These are phyloP conservation scores for Amphiprion ocellaris DNA, from an alignment of 2,113 vertebrate species.

Conservation along the genomic window DNA sequence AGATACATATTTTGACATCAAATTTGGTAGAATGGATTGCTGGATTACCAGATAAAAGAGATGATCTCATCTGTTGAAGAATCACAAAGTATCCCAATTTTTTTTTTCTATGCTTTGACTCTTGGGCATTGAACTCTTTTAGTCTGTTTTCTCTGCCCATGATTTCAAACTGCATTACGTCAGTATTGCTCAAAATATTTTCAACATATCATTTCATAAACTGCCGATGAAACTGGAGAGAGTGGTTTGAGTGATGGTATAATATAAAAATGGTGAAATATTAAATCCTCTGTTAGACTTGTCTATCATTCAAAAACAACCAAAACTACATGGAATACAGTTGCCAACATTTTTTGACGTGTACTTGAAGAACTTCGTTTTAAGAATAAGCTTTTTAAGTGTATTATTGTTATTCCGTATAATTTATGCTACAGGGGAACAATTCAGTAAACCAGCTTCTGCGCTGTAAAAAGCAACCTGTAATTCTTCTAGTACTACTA, in stretches of 20 bases:
- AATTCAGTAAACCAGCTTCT: constrained; percentile 62
- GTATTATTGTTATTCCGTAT: constrained; percentile 21
- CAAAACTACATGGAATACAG: constrained; percentile 44
- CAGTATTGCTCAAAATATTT: constrained; percentile 40
- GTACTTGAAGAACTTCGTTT: constrained; percentile 57
- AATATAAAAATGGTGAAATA: constrained; percentile 12
- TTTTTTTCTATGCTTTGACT: constrained; percentile 14
- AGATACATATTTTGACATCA: neutral
- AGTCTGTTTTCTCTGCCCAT: constrained; percentile 4
- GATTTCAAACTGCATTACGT: constrained; percentile 43
- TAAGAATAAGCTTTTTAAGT: constrained; percentile 43
- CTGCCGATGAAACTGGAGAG: neutral
- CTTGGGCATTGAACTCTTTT: neutral
- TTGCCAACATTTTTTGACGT: constrained; percentile 42
- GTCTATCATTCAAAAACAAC: constrained; percentile 22
- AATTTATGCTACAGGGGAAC: constrained; percentile 26
- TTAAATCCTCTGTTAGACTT: constrained; percentile 6
- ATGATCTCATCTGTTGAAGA: constrained; percentile 13
- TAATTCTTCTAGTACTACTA: constrained; percentile 56
- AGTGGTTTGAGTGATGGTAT: neutral
- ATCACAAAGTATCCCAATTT: constrained; percentile 5
- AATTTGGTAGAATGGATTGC: neutral
- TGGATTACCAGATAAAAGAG: neutral
- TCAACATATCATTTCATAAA: constrained; percentile 16
- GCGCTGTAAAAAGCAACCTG: constrained; percentile 70